These are phyloP conservation scores for Orthosia gothica DNA, from an alignment of 2,888 invertebrate species.

Conservation along the genomic window DNA sequence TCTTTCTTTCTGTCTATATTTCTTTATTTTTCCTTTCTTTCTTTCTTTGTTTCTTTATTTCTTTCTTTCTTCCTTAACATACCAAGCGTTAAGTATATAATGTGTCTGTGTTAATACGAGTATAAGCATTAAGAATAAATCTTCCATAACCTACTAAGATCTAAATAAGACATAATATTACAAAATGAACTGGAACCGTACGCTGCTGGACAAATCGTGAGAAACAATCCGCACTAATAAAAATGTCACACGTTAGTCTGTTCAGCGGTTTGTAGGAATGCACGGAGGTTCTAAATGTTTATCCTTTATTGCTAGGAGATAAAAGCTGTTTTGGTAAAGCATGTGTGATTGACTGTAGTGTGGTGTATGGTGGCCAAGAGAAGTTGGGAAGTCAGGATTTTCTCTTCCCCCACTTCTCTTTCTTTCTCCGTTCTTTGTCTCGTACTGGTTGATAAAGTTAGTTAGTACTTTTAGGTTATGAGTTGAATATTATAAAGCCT, in stretches of 20 bases:
- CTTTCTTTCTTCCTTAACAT: no score
- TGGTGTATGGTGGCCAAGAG: constrained; percentile 21
- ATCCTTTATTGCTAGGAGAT: constrained; percentile 63
- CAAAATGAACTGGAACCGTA: constrained; percentile 51
- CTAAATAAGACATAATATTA: constrained; percentile 48
- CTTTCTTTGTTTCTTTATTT: no score
- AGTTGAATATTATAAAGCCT: no score
- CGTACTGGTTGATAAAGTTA: no score
- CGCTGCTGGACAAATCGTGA: constrained; percentile 76
- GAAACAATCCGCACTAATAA: constrained; percentile 86
- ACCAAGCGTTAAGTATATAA: no score
- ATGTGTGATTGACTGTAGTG: constrained; percentile 41
- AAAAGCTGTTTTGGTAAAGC: constrained; percentile 66
- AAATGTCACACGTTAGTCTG: constrained; percentile 82
- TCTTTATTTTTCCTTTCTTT: no score
- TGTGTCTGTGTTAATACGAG: not conserved
- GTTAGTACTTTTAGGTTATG: no score
- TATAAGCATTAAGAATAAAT: not conserved
- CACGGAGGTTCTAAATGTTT: constrained; percentile 54
- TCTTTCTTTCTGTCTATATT: no score
- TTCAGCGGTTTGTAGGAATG: constrained; percentile 74
- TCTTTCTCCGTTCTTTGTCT: no score
- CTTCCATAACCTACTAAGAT: constrained; percentile 15
- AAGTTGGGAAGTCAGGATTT: not conserved
- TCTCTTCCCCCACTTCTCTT: no score